A percentile compares a stretch with the other conserved stretches of the same genome.
phyloP scores from a whole-genome alignment of 2,113 vertebrate genomes.

The Lepidothrix coronata region DNA sequence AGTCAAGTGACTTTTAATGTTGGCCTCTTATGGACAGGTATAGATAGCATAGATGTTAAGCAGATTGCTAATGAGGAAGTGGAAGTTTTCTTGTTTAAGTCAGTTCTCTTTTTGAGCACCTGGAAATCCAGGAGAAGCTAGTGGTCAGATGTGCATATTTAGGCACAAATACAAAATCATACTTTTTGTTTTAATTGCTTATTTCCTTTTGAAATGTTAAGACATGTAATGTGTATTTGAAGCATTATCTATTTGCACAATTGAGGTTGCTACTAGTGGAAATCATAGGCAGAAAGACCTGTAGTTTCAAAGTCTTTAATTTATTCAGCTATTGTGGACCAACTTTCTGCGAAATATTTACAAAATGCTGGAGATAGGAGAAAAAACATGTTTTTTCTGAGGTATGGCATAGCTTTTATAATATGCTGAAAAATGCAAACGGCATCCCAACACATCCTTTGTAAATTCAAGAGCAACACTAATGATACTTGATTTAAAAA shows the following conservation, averaged over 20 bases:
- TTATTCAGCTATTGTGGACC: not conserved
- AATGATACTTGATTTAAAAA: not conserved
- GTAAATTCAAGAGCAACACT: not conserved
- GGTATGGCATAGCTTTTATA: not conserved
- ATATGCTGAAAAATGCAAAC: not conserved
- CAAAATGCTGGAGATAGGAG: not conserved
- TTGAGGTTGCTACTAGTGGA: not conserved
- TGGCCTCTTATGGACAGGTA: rapidly evolving
- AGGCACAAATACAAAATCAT: not conserved
- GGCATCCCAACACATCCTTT: not conserved
- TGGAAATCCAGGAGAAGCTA: not conserved
- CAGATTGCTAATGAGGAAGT: not conserved
- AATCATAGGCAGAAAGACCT: not conserved
- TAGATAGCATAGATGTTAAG: not conserved
- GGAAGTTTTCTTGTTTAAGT: not conserved
- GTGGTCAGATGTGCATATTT: not conserved
- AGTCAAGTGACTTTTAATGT: not conserved
- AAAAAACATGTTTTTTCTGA: not conserved
- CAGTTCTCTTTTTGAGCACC: not conserved
- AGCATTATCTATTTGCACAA: not conserved
- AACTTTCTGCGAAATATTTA: not conserved
- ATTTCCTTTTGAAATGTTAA: not conserved
- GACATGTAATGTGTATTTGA: not conserved
- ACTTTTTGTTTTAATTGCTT: not conserved
- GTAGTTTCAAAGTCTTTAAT: not conserved